Evolutionary conservation across 2,113 vertebrate species (phyloP), one percentile per base, ranked within the genome.

Genomic region (Suncus etruscus): DNA sequence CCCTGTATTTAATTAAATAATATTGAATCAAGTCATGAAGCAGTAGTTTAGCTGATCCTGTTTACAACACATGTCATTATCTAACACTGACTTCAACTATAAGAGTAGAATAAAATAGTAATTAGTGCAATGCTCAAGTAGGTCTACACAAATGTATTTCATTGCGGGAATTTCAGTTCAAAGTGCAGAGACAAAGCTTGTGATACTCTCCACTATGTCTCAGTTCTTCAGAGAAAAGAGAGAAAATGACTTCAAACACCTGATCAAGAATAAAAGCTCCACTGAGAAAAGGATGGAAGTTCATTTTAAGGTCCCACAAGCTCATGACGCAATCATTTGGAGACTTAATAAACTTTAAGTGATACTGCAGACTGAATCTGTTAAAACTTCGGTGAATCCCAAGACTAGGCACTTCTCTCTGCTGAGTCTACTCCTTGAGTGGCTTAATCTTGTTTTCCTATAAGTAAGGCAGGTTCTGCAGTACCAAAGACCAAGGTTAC

Each of bases 331-430:
- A 27, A 11, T 12, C 77, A 4, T 75, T 69, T 63, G 68, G 68
- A 85, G 27, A 66, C 9, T 39, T 93, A 83, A 72, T 9, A 68
- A 83, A 82, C 73, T 79, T 45, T 12, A 85, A 88, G 29, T 1
- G 7, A n/a, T 1, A 2, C 22, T 79, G 15, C 0, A 83, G 61
- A 24, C 29, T 6, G 1, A 81, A 83, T 5, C 47, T 69, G 47
- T 22, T 61, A 29, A 54, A 1, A 10, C 47, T 45, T 70, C 63
- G 32, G 74, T 63, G 27, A 73, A 86, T 61, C 25, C 6, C 81
- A 27, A 14, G 25, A 29, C 18, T 29, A 12, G 18, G 31, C 87
- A 83, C 45, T 75, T 88, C 68, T 84, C 6, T 74, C 8, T 16
- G 1, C 75, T 72, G 74, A 77, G 27, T 61, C 39, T 20, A 50